Evolutionary conservation across 2,797 vertebrate genomes (phyloP).

Genomic region (Periparus ater): DNA sequence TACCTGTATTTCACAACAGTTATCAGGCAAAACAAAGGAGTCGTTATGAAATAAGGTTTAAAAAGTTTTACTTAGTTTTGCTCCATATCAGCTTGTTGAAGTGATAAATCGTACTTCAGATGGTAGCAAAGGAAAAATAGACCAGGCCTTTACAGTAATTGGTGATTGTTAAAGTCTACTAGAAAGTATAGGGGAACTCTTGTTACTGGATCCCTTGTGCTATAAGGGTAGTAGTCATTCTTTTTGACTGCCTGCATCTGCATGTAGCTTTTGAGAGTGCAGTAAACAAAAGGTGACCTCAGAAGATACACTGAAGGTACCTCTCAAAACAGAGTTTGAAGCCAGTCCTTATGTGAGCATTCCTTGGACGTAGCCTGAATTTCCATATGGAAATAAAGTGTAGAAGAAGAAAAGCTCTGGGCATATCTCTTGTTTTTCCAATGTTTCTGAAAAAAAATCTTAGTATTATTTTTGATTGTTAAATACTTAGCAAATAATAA

Average conservation of each 20-base stretch:
- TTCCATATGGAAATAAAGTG: neutral
- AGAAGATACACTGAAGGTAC: neutral
- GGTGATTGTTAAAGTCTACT: neutral
- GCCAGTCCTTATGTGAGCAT: neutral
- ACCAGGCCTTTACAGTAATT: neutral
- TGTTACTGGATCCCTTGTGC: neutral
- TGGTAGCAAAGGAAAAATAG: neutral
- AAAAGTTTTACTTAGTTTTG: neutral
- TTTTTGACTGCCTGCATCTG: neutral
- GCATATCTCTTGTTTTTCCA: neutral
- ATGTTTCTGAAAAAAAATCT: neutral
- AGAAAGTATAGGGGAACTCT: neutral
- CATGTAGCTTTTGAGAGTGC: neutral
- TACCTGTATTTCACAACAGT: slow-evolving; percentile 8
- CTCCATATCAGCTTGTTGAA: neutral
- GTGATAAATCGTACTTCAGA: neutral
- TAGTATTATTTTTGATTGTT: neutral
- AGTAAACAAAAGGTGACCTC: neutral
- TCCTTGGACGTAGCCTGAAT: neutral
- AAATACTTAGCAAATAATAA: neutral
- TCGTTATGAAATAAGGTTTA: neutral
- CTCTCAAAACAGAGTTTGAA: neutral
- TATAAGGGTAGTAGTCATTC: neutral
- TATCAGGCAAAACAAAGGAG: neutral
- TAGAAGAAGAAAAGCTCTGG: neutral